phyloP scores from a whole-genome alignment of 2,113 vertebrate genomes.

The Machaerirhynchus nigripectus region DNA sequence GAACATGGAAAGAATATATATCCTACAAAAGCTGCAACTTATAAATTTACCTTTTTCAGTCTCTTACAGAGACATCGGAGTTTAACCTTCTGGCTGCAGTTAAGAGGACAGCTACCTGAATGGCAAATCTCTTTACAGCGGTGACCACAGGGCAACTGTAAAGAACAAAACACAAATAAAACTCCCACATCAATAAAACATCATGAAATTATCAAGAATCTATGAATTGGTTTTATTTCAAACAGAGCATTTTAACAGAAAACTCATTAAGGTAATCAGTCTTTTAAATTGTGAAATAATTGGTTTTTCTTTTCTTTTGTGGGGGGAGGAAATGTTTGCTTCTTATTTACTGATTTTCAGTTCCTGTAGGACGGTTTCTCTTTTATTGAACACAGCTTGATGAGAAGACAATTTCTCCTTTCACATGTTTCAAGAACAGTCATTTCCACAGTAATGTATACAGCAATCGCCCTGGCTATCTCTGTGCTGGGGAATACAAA shows the following conservation, averaged over 20 bases:
- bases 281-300: neutral
- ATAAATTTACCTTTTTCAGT: conserved; percentile 86
- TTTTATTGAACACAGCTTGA: neutral
- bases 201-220: neutral
- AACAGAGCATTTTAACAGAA: neutral
- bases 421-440: neutral
- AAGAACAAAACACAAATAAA: neutral
- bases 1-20: neutral
- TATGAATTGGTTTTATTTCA: neutral
- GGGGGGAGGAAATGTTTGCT: neutral
- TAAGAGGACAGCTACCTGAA: conserved; percentile 80
- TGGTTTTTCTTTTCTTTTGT: neutral
- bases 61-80: conserved; percentile 91
- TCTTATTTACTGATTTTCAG: neutral
- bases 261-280: neutral
- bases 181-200: neutral
- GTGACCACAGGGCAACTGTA: conserved; percentile 88
- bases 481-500: neutral
- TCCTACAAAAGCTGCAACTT: neutral
- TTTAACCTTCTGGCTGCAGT: conserved; percentile 91
- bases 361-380: neutral
- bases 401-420: neutral
- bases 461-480: neutral
- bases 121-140: conserved; percentile 92
- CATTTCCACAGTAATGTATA: neutral